A percentile compares a stretch with the other conserved stretches of the same genome.
phyloP scores from a whole-genome alignment of 2,113 vertebrate genomes.

The Proterorhinus semilunaris region DNA sequence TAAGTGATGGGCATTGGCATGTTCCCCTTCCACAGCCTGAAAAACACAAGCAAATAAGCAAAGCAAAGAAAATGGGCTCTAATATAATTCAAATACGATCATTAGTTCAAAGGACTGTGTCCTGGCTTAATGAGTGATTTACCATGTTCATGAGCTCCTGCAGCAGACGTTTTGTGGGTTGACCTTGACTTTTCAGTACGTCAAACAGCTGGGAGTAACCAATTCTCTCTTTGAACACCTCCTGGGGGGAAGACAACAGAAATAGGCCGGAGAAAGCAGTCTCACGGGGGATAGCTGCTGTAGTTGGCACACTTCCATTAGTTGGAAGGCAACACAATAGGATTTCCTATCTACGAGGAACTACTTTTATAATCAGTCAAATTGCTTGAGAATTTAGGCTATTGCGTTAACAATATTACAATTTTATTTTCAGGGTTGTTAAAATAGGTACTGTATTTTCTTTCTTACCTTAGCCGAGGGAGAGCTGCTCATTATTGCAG shows the following conservation, averaged over 20 bases:
- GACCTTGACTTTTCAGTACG: slow-evolving; percentile 90
- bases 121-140: slow-evolving; percentile 42
- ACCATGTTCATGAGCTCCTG: slow-evolving; percentile 98
- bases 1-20: slow-evolving; percentile 69
- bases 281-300: slow-evolving; percentile 27
- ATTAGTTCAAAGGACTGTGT: slow-evolving; percentile 10
- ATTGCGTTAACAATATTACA: not conserved
- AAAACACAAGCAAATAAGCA: slow-evolving; percentile 7
- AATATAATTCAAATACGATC: slow-evolving; percentile 21
- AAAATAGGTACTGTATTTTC: not conserved
- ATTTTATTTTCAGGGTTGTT: not conserved
- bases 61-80: not conserved
- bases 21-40: slow-evolving; percentile 90
- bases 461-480: slow-evolving; percentile 90
- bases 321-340: not conserved
- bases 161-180: slow-evolving; percentile 87
- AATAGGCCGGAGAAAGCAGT: slow-evolving; percentile 52
- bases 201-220: slow-evolving; percentile 92
- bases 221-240: slow-evolving; percentile 97
- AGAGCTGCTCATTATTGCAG: slow-evolving; percentile 92
- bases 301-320: slow-evolving; percentile 52
- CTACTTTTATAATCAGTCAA: slow-evolving; percentile 14
- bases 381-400: not conserved
- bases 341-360: slow-evolving; percentile 9
- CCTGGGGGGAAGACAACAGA: slow-evolving; percentile 74